Conservation (phyloP, 2,797 vertebrate species). For the Phataginus tetradactyla region DNA sequence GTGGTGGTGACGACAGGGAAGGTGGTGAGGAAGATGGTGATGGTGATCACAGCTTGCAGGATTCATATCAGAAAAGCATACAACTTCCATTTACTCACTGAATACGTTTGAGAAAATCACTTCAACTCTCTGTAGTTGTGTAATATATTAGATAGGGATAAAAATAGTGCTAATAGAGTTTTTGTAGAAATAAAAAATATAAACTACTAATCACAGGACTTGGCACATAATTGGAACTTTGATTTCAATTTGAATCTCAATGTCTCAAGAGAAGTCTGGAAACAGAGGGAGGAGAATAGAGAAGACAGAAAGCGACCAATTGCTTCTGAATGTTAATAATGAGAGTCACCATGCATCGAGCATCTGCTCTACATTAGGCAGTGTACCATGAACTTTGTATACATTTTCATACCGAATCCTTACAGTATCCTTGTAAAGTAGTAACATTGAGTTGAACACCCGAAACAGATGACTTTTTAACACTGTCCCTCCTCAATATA, state of each 20-base stretch:
- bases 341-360: background rate
- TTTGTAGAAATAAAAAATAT: background rate
- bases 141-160: background rate
- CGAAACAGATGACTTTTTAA: background rate
- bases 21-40: background rate
- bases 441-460: background rate
- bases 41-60: background rate
- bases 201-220: background rate
- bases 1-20: rapidly evolving
- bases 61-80: background rate
- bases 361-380: background rate
- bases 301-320: background rate
- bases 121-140: background rate
- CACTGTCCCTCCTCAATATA: background rate
- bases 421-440: background rate
- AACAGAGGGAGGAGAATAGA: background rate
- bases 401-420: background rate
- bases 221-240: background rate
- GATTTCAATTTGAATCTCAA: background rate
- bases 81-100: background rate
- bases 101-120: background rate
- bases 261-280: background rate
- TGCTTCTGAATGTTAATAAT: background rate
- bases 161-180: background rate
- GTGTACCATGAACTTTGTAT: background rate